Base-by-base conservation (phyloP, 2,888 invertebrate species). In the Aspidapion aeneum region DNA sequence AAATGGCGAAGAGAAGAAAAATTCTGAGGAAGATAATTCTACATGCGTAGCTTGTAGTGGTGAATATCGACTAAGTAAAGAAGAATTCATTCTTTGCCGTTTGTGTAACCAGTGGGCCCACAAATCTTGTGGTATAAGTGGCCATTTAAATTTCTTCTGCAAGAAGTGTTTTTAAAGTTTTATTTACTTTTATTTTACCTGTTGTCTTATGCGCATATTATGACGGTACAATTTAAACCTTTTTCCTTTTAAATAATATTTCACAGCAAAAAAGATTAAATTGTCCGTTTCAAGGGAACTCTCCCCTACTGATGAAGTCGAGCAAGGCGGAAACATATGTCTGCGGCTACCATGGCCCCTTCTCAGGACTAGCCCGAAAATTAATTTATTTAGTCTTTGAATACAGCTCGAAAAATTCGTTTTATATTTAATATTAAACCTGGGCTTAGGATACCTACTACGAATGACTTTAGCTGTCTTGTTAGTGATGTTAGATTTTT, bases 221-320 rank as follows among this genome's bases (percentile, higher is more conserved):
- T 55, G 21, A 57, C 21, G 61, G n/a, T n/a, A n/a, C n/a, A 56
- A 57, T 61, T 61, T 62, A 9, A 3, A 51, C 12, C 50, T 57
- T 57, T 63, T 61, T 59, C 17, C 5, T 63, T 57, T 18, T n/a
- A n/a, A 63, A 57, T 7, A 61, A 61, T 50, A 49, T 49, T 56
- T 60, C 20, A 61, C 21, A 35, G 21, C 22, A 58, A 60, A 60
- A 35, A 60, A n/a, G 12, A 58, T 20, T 56, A 56, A 61, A 63
- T 51, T 59, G 60, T 60, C 52, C 60, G 55, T 57, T 62, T 62
- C 56, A 56, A 61, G 49, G 56, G 20, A 55, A 56, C 56, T 61
- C 61, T 55, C 61, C 61, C 56, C 56, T 61, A 61, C n/a, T n/a
- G n/a, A n/a, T n/a, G n/a, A n/a, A n/a, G n/a, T n/a, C n/a, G n/a